Evolutionary conservation across 92 coral and sea anemone species (phyloP).

Genomic region (Porites evermanni): DNA sequence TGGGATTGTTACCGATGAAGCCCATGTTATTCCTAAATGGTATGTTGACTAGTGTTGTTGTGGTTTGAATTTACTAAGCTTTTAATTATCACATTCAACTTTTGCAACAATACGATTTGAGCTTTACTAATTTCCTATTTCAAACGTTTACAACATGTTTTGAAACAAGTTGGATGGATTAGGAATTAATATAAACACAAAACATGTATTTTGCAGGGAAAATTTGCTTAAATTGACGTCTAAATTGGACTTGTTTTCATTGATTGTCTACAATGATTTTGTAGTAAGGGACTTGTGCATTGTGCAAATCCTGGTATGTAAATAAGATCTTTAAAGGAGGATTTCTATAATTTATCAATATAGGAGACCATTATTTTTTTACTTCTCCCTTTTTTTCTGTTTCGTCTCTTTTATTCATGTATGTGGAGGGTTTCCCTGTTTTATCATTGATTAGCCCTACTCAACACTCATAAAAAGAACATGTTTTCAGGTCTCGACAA

Average conservation of each 20-base stretch:
- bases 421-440: conserved; percentile 7
- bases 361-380: neutral
- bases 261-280: conserved; percentile 14
- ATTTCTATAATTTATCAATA: neutral
- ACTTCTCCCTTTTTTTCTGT: neutral
- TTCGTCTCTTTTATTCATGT: neutral
- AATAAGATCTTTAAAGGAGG: neutral
- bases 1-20: conserved; percentile 59
- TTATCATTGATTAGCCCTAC: conserved; percentile 10
- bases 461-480: conserved; percentile 9
- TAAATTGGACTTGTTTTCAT: conserved; percentile 5
- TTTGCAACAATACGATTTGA: too few species aligned
- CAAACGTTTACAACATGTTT: conserved; percentile 3
- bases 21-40: conserved; percentile 73
- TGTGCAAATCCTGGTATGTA: conserved; percentile 7
- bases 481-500: conserved; percentile 10
- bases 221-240: conserved; percentile 7
- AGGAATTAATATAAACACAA: conserved; percentile 3
- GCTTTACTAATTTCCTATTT: neutral
- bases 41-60: neutral
- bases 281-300: conserved; percentile 12
- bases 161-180: neutral
- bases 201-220: conserved; percentile 9
- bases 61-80: neutral
- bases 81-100: conserved; percentile 1